Base-by-base conservation (phyloP, 2,797 vertebrate genomes). In the Hephaestus fuliginosus region DNA sequence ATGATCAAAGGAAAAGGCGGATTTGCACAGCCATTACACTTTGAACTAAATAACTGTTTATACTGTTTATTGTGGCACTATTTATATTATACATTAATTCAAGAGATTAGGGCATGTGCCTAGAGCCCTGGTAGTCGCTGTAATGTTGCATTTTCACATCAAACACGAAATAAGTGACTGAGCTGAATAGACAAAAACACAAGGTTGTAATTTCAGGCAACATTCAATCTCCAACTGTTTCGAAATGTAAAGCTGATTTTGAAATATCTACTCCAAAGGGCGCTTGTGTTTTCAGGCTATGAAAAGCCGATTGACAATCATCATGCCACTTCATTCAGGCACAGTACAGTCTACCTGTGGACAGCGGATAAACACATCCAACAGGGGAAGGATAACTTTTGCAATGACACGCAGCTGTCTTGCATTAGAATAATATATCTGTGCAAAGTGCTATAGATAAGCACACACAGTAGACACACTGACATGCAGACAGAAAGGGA, bases 1-100 rank as follows among this genome's bases (percentile, higher is more conserved):
- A 57, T 67, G 88, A 93, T 90, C 86, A 92, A 92, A 92, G 89
- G 76, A 33, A 67, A 65, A 52, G 44, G n/a, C 4, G 17, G 70
- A 81, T 86, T 82, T 81, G 74, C 82, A 44, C 60, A 78, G 63
- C 65, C 48, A 28, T 66, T 65, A 64, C 78, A 77, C 78, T 86
- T 72, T 85, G 67, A 89, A 70, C 83, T 71, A 67, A 82, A 86
- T 68, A 72, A 76, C 15, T 78, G 78, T 78, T 84, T 82, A 85
- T 80, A 76, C 15, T 78, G 78, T 78, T 84, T 82, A 85, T 80
- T 88, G 68, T 80, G 39, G 30, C 43, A 66, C 84, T 86, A 80
- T 92, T 83, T 80, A 88, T 84, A 80, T 70, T 70, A 60, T 53
- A 75, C 25, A 52, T 79, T 80, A 57, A 74, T 76, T 84, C 69